Conservation (phyloP, 2,113 vertebrate species). For the Aspidoscelis tigris region DNA sequence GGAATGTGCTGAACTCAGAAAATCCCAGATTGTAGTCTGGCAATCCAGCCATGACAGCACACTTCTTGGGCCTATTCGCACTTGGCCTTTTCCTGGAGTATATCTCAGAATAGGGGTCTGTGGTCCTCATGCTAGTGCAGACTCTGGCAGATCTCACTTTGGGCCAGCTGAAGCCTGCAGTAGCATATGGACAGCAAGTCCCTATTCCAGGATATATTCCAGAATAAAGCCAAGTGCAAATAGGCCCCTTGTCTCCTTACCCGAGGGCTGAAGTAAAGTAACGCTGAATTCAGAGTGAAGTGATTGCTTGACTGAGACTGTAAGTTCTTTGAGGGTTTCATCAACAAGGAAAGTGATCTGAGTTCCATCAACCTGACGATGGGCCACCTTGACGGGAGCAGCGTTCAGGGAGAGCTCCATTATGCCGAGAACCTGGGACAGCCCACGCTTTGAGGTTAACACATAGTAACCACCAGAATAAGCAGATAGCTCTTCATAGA, state of each 20-base stretch:
- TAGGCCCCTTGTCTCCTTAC: slow-evolving; percentile 1
- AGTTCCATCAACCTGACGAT: background rate
- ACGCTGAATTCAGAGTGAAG: background rate
- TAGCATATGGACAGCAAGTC: too few species aligned
- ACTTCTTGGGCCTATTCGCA: too few species aligned
- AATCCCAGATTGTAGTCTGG: too few species aligned
- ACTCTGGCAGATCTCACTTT: too few species aligned
- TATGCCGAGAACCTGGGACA: slow-evolving; percentile 3
- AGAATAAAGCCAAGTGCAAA: too few species aligned
- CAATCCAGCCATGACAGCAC: too few species aligned
- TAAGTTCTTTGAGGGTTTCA: slow-evolving; percentile 5
- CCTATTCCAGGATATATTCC: too few species aligned
- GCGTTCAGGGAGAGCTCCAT: slow-evolving; percentile 31
- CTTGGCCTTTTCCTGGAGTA: too few species aligned
- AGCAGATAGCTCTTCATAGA: slow-evolving; percentile 17
- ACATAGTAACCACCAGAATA: slow-evolving; percentile 7
- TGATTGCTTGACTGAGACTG: background rate
- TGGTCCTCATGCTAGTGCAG: too few species aligned
- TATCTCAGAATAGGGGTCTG: too few species aligned
- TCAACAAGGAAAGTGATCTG: slow-evolving; percentile 12
- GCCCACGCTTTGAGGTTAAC: background rate
- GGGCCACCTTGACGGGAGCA: slow-evolving; percentile 11
- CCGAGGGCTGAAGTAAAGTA: background rate
- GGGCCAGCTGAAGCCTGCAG: too few species aligned
- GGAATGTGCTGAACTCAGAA: too few species aligned